These are phyloP conservation scores for Ara ararauna DNA, from an alignment of 2,797 vertebrate genomes.

Conservation along the genomic window DNA sequence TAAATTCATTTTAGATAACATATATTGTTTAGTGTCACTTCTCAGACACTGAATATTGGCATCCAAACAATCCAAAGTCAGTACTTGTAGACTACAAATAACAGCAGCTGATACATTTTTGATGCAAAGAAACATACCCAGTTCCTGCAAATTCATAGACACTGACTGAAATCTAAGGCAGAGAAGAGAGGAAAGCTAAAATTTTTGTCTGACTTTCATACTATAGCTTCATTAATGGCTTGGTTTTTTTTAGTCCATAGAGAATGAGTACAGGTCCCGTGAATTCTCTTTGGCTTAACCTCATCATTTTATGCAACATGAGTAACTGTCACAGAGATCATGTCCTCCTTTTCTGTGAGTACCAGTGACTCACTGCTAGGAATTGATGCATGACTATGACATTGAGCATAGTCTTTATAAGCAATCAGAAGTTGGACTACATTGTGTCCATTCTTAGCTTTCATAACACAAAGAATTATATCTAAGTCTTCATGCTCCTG, in stretches of 20 bases:
- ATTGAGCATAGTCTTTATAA: neutral
- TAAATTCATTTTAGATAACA: neutral
- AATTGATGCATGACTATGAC: neutral
- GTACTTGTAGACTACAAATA: neutral
- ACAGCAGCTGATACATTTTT: neutral
- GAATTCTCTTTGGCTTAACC: neutral
- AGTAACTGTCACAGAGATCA: neutral
- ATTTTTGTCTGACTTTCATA: neutral
- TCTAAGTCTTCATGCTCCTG: neutral
- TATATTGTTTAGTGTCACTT: neutral
- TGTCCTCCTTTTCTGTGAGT: too few species aligned
- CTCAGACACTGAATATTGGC: neutral
- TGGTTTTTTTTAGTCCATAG: fast-evolving
- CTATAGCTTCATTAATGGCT: neutral
- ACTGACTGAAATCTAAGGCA: neutral
- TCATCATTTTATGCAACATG: neutral
- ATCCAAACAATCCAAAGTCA: neutral
- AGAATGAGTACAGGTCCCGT: neutral
- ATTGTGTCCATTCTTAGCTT: neutral
- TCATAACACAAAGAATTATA: neutral
- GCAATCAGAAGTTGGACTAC: neutral
- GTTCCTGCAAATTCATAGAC: neutral
- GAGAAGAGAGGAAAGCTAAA: neutral
- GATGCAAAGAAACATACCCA: neutral
- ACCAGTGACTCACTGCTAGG: neutral